These are phyloP conservation scores for Patella pellucida DNA, from an alignment of 2,888 invertebrate species.

Conservation along the genomic window DNA sequence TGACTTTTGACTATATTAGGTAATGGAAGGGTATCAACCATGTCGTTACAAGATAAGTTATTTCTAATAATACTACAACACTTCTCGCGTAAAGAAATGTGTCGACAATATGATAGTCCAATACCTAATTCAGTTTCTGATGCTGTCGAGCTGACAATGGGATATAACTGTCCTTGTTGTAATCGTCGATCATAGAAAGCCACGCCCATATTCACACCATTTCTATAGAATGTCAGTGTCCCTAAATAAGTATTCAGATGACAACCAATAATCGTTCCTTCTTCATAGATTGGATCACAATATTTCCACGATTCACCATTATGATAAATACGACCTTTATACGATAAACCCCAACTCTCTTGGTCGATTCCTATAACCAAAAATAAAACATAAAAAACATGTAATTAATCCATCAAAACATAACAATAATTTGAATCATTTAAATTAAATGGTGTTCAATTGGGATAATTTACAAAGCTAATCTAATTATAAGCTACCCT, in stretches of 20 bases:
- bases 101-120: conserved; percentile 43
- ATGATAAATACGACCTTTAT: conserved; percentile 61
- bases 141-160: conserved; percentile 57
- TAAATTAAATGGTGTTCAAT: too few species aligned
- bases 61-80: conserved; percentile 47
- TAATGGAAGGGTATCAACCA: conserved; percentile 50
- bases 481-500: too few species aligned
- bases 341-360: conserved; percentile 63
- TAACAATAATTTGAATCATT: too few species aligned
- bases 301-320: conserved; percentile 47
- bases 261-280: conserved; percentile 55
- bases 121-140: conserved; percentile 56
- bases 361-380: conserved; percentile 49
- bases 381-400: background rate
- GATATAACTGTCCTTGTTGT: conserved; percentile 48
- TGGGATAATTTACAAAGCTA: too few species aligned
- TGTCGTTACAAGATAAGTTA: conserved; percentile 33
- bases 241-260: conserved; percentile 54
- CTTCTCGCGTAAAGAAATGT: conserved; percentile 49
- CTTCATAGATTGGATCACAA: conserved; percentile 58
- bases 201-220: conserved; percentile 53
- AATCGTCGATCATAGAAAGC: conserved; percentile 41
- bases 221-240: conserved; percentile 52
- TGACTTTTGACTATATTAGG: conserved; percentile 48
- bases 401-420: too few species aligned